Evolutionary conservation across 2,888 invertebrate species (phyloP).

Genomic region (Parthenolecanium corni): DNA sequence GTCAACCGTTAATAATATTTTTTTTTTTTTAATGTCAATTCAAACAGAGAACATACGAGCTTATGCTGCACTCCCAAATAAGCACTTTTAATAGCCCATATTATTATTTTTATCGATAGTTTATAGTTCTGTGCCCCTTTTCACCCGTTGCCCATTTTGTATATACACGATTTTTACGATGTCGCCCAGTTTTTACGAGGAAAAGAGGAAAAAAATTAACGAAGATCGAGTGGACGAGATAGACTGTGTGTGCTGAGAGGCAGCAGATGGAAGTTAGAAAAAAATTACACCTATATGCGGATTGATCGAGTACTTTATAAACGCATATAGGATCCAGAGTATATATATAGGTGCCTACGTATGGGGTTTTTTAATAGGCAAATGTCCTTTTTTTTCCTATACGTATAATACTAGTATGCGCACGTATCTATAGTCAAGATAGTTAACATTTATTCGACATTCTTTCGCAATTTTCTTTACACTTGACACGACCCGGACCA

Average conservation of each 20-base stretch:
- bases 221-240: too few relatives aligned
- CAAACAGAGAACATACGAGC: background rate
- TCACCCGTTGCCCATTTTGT: background rate
- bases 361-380: background rate
- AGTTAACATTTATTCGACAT: background rate
- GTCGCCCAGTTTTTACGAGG: background rate
- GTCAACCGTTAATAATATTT: constrained; percentile 3
- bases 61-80: background rate
- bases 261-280: too few relatives aligned
- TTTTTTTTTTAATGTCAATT: background rate
- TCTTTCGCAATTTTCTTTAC: background rate
- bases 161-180: background rate
- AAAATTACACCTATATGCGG: too few relatives aligned
- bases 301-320: too few relatives aligned
- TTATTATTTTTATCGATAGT: background rate
- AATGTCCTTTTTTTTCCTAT: background rate
- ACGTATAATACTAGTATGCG: background rate
- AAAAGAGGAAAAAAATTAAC: too few relatives aligned
- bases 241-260: too few relatives aligned
- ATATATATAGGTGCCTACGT: too few relatives aligned
- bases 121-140: background rate
- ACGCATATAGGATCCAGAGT: too few relatives aligned
- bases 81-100: background rate
- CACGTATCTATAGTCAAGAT: too few relatives aligned
- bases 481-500: background rate